A percentile compares a stretch with the other conserved stretches of the same genome.
These are phyloP conservation scores for Himalopsyche kuldschensis DNA, from an alignment of 2,888 invertebrate genomes.

Conservation along the genomic window DNA sequence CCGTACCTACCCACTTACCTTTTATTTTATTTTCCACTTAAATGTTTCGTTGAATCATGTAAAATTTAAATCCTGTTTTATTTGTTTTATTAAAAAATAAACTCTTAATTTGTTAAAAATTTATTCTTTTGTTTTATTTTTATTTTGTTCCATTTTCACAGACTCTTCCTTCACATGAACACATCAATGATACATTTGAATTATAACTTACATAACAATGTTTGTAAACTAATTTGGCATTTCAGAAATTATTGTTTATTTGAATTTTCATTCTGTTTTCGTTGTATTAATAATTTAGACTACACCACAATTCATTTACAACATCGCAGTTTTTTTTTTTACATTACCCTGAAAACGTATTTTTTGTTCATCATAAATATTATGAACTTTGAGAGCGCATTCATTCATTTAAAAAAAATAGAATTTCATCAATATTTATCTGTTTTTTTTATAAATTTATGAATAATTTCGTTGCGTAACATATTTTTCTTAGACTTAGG, in stretches of 20 bases:
- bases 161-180: too few relatives aligned
- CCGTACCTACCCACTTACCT: background rate
- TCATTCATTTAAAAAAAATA: too few relatives aligned
- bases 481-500: background rate
- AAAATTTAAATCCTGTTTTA: constrained; percentile 32
- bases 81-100: constrained; percentile 36
- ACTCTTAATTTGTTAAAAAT: constrained; percentile 30
- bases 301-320: too few relatives aligned
- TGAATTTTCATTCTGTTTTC: background rate
- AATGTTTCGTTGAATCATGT: constrained; percentile 30
- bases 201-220: too few relatives aligned
- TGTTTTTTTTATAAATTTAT: background rate
- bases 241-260: too few relatives aligned
- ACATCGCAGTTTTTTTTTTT: background rate
- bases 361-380: background rate
- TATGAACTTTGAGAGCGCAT: background rate
- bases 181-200: too few relatives aligned
- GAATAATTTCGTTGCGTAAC: background rate
- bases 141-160: constrained; percentile 9
- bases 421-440: too few relatives aligned
- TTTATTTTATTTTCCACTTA: constrained; percentile 5
- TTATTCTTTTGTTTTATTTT: constrained; percentile 25
- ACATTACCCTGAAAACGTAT: background rate
- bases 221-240: too few relatives aligned
- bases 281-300: background rate